phyloP scores from a whole-genome alignment of 2,888 invertebrate genomes.

The Argyra leucocephala region DNA sequence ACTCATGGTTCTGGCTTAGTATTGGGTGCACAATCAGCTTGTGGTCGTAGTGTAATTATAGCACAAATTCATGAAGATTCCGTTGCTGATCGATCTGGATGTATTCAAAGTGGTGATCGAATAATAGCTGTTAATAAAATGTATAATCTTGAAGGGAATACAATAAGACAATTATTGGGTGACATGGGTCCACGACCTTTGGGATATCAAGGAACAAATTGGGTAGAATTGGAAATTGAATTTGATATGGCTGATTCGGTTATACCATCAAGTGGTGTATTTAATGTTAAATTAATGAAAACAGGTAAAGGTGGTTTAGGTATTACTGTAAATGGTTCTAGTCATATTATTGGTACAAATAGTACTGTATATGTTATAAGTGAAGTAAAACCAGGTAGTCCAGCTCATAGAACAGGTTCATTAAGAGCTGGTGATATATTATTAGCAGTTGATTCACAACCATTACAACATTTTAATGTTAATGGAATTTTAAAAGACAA shows the following conservation, averaged over 20 bases:
- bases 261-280: conserved; percentile 81
- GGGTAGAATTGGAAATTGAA: conserved; percentile 71
- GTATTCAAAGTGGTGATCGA: conserved; percentile 70
- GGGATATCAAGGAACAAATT: conserved; percentile 49
- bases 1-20: conserved; percentile 42
- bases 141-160: conserved; percentile 53
- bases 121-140: conserved; percentile 77
- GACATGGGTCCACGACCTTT: conserved; percentile 29
- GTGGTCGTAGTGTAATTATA: conserved; percentile 38
- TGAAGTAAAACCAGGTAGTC: conserved; percentile 80
- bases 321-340: conserved; percentile 72
- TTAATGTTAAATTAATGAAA: conserved; percentile 78
- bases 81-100: conserved; percentile 54
- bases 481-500: conserved; percentile 40
- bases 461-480: conserved; percentile 49
- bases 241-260: conserved; percentile 88
- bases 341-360: conserved; percentile 25
- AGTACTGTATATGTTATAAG: conserved; percentile 63
- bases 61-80: conserved; percentile 39
- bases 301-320: conserved; percentile 68
- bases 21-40: conserved; percentile 33
- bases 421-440: conserved; percentile 78
- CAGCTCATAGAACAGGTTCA: conserved; percentile 82
- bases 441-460: conserved; percentile 77
- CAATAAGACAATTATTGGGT: conserved; percentile 46